phyloP scores from a whole-genome alignment of 92 coral and sea anemone species.

The Umimayanthus kanabou region DNA sequence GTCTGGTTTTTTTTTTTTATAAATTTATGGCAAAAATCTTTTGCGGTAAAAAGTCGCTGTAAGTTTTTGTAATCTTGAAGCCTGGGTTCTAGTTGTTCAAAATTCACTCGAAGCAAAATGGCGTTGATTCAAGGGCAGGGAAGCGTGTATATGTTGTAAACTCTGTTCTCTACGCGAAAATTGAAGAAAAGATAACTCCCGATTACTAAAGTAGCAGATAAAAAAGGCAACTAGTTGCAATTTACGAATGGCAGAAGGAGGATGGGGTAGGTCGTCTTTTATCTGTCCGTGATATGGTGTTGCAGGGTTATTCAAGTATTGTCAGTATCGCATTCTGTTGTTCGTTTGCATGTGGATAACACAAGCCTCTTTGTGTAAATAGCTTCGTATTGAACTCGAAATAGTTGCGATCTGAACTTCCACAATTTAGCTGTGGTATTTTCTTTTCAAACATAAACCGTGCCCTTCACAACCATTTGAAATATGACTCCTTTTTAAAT shows the following conservation, averaged over 20 bases:
- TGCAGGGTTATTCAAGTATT: neutral
- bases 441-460: neutral
- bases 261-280: constrained; percentile 40
- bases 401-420: neutral
- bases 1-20: too few species aligned
- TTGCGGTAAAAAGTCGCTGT: neutral
- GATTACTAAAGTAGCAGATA: neutral
- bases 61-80: neutral
- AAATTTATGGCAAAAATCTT: neutral
- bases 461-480: neutral
- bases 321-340: neutral
- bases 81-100: constrained; percentile 34
- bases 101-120: neutral
- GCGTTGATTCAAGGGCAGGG: neutral
- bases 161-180: neutral
- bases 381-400: neutral
- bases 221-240: neutral
- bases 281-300: neutral
- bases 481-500: neutral
- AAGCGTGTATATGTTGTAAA: constrained; percentile 4
- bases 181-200: neutral
- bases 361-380: neutral
- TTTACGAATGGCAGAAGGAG: constrained; percentile 42
- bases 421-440: neutral
- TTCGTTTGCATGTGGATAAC: constrained; percentile 2